Evolutionary conservation across 2,797 vertebrate species (phyloP).

Genomic region (Otus scops): DNA sequence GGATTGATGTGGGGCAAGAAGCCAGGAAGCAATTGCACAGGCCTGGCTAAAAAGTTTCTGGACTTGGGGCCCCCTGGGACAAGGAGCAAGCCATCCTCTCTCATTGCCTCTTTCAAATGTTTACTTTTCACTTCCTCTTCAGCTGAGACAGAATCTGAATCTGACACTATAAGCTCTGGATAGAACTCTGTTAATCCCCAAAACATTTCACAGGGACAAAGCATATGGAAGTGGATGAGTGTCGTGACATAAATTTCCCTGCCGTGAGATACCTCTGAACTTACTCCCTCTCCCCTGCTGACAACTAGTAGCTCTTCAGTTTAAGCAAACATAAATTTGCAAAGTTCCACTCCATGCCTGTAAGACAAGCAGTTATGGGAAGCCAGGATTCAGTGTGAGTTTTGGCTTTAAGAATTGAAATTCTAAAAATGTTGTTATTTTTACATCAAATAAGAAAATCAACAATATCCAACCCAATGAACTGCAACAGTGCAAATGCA

Average conservation of each 20-base stretch:
- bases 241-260: neutral
- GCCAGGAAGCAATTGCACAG: neutral
- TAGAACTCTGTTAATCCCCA: neutral
- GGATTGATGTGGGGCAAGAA: neutral
- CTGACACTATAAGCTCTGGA: neutral
- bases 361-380: neutral
- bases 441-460: neutral
- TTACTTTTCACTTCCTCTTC: conserved; percentile 7
- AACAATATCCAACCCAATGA: neutral
- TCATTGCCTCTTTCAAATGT: neutral
- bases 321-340: neutral
- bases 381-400: neutral
- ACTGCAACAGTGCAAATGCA: neutral
- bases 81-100: neutral
- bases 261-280: neutral
- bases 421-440: neutral
- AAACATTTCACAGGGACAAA: neutral
- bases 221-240: neutral
- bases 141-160: neutral
- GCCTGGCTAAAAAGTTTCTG: neutral
- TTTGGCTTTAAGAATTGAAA: neutral
- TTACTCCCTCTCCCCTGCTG: neutral
- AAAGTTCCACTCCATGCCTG: neutral
- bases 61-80: neutral
- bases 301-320: neutral